Conservation (phyloP, 2,797 vertebrate species). For the Synaphobranchus kaupii region DNA sequence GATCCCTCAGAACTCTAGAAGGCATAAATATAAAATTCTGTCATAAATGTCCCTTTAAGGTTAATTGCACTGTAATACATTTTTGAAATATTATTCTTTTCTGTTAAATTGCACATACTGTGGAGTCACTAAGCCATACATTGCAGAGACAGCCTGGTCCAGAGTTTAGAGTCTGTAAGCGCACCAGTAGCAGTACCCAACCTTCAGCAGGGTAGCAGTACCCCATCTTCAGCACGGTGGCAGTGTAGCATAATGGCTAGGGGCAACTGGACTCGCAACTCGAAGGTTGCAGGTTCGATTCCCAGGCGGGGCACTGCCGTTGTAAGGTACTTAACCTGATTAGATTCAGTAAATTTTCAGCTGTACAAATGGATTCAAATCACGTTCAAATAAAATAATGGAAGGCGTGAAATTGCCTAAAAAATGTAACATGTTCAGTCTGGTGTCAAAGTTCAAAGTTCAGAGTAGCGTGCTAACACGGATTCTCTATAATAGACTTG, state of each 20-base stretch:
- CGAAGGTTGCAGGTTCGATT: too few relatives aligned
- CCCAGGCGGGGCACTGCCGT: too few relatives aligned
- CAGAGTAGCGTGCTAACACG: not conserved
- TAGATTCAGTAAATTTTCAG: not conserved
- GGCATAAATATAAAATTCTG: not conserved
- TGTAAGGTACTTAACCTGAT: not conserved
- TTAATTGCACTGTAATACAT: conserved; percentile 14
- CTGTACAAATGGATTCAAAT: not conserved
- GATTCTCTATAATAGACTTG: not conserved
- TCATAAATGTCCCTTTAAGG: conserved; percentile 1
- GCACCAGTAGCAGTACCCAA: not conserved
- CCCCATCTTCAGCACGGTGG: too few relatives aligned
- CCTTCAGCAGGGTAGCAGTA: too few relatives aligned
- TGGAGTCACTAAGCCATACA: not conserved
- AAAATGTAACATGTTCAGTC: not conserved
- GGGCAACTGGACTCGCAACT: too few relatives aligned
- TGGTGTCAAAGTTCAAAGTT: not conserved
- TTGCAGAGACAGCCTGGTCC: not conserved
- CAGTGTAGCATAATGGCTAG: not conserved
- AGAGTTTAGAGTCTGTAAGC: not conserved
- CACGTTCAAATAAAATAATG: not conserved
- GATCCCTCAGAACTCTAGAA: not conserved
- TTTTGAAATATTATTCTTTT: not conserved
- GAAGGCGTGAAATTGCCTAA: not conserved
- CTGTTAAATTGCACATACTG: not conserved